A percentile compares a stretch with the other conserved stretches of the same genome.
Conservation (phyloP, 1,140 invertebrate species). For the Aphelinus certus region DNA sequence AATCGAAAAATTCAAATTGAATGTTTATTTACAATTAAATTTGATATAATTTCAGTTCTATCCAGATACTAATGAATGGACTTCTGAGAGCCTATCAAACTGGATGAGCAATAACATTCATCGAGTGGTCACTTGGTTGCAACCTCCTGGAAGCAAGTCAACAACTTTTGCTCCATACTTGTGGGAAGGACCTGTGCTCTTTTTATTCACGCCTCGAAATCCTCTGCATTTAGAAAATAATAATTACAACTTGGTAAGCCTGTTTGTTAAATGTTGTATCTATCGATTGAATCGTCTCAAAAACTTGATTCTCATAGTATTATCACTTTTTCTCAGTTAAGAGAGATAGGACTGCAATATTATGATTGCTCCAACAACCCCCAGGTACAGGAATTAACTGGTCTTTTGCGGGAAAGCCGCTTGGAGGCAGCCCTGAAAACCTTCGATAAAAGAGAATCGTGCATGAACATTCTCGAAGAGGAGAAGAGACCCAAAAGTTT, state of each 20-base stretch:
- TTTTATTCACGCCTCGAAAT: slow-evolving; percentile 79
- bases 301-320: too few relatives aligned
- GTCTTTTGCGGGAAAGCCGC: slow-evolving; percentile 47
- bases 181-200: slow-evolving; percentile 72
- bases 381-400: slow-evolving; percentile 61
- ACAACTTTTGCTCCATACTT: slow-evolving; percentile 71
- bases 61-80: slow-evolving; percentile 63
- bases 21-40: slow-evolving; percentile 12
- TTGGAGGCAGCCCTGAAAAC: slow-evolving; percentile 42
- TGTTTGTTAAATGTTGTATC: too few relatives aligned
- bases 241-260: slow-evolving; percentile 72
- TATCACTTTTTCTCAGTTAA: slow-evolving; percentile 65
- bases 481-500: slow-evolving; percentile 32
- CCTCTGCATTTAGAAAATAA: slow-evolving; percentile 69
- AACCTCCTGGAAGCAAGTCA: slow-evolving; percentile 74
- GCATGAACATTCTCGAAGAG: slow-evolving; percentile 45
- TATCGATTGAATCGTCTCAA: neutral
- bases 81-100: slow-evolving; percentile 62
- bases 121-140: slow-evolving; percentile 70
- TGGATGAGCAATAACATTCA: slow-evolving; percentile 71
- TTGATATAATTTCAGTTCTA: slow-evolving; percentile 64
- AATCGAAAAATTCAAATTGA: slow-evolving; percentile 19
- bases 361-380: slow-evolving; percentile 70
- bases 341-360: slow-evolving; percentile 74
- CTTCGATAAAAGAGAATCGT: slow-evolving; percentile 45